Conservation (phyloP, 1,140 invertebrate species). For the Stratiolaelaps scimitus region DNA sequence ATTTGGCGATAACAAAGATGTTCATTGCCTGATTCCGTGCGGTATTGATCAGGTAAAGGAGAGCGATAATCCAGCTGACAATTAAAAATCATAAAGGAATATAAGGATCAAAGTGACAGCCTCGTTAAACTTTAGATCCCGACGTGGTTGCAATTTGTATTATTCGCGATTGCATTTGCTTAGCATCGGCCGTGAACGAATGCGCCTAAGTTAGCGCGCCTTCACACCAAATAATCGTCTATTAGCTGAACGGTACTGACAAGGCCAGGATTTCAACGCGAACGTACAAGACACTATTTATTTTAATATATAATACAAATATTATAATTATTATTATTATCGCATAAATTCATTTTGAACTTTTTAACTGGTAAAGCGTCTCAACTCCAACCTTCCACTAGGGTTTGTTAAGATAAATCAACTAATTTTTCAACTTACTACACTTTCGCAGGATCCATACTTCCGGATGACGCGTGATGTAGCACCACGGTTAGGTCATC, state of each 20-base stretch:
- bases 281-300: too few species aligned
- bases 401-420: too few species aligned
- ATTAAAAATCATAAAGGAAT: not conserved
- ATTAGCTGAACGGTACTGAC: too few species aligned
- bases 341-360: not conserved
- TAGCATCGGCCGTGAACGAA: too few species aligned
- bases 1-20: constrained; percentile 62
- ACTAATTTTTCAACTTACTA: too few species aligned
- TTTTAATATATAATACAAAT: too few species aligned
- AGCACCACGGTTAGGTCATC: constrained; percentile 67
- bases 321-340: too few species aligned
- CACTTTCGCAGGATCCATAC: constrained; percentile 66
- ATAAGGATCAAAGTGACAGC: not conserved
- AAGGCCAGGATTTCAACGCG: too few species aligned
- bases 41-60: constrained; percentile 80
- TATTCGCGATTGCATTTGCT: too few species aligned
- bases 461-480: constrained; percentile 97
- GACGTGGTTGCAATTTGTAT: constrained; percentile 22
- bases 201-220: too few species aligned
- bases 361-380: too few species aligned
- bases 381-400: not conserved
- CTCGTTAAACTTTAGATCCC: constrained; percentile 28
- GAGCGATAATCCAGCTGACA: not conserved
- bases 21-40: constrained; percentile 89
- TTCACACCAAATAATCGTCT: too few species aligned